Evolutionary conservation across 2,113 vertebrate species (phyloP), one percentile per base, ranked within the genome.

Genomic region (Cebidichthys violaceus): DNA sequence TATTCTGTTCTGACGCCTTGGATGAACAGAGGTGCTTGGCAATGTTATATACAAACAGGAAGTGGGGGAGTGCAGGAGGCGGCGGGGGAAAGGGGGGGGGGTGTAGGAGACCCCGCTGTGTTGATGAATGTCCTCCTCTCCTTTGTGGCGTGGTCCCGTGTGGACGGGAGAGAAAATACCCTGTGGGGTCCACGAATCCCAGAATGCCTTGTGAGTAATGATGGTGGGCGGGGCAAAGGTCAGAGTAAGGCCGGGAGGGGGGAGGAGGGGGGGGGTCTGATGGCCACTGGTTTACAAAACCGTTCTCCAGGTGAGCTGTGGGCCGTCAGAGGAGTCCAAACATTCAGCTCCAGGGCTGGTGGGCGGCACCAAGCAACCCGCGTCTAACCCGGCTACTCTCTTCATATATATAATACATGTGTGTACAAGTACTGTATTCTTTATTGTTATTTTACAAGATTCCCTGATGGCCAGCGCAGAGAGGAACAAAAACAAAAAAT

Each of bases 391-490:
- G 29, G n/a, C 72, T 79, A 69, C 77, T 84, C 66, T 2, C 37
- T 62, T n/a, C 78, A 39, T 80, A 74, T 80, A 74, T 84, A 91
- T 78, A 72, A 76, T 88, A 93, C 85, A 90, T 83, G 83, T 90
- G 73, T 86, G 88, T 88, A 83, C 78, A 90, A 80, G 75, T 88
- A 88, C 79, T 86, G 83, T 89, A 55, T 89, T 86, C 57, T 89
- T 88, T 73, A 85, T 69, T 82, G 82, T 86, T 91, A 89, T 85
- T 75, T 93, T 92, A 92, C 92, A 94, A 92, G 90, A 91, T 90
- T 94, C 93, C 93, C 93, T 94, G 94, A 94, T 92, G 91, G 82
- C 92, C 92, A 89, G 90, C 65, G 87, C 84, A 87, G 89, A 90
- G 78, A 90, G 75, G 81, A 82, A 89, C 45, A 62, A 29, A 52